These are phyloP conservation scores for Orthosia cruda DNA, from an alignment of 2,888 invertebrate species.

Conservation along the genomic window DNA sequence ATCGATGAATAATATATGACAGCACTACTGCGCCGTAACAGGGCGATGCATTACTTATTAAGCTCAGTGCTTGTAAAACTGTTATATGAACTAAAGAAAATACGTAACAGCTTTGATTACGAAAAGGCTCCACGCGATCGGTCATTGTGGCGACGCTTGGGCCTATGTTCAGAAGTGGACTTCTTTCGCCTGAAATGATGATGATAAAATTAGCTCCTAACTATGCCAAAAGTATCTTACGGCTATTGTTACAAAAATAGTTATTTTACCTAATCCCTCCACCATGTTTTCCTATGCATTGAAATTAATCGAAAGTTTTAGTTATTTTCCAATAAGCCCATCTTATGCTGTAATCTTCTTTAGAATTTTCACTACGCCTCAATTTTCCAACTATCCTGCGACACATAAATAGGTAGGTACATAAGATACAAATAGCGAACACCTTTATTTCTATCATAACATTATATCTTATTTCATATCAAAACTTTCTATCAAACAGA, in stretches of 20 bases:
- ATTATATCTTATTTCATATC: too few relatives aligned
- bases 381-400: neutral
- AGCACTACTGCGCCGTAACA: neutral
- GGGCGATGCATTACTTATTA: slow-evolving; percentile 33
- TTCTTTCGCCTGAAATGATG: too few relatives aligned
- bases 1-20: slow-evolving; percentile 45
- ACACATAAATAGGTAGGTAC: neutral
- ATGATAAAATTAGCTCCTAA: too few relatives aligned
- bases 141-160: too few relatives aligned
- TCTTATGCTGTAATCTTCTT: neutral
- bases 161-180: too few relatives aligned
- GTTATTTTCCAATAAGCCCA: neutral
- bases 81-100: slow-evolving; percentile 3
- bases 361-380: neutral
- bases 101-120: neutral
- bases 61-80: slow-evolving; percentile 9
- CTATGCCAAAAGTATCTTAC: too few relatives aligned
- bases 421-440: neutral
- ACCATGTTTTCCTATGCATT: too few relatives aligned
- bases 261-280: too few relatives aligned
- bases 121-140: too few relatives aligned
- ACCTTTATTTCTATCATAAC: neutral
- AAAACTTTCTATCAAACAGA: neutral
- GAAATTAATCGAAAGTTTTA: neutral
- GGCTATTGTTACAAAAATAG: too few relatives aligned